Percentiles rank a stretch among this genome's conserved stretches.
phyloP scores from a whole-genome alignment of 2,888 invertebrate genomes.

The Carterocephalus palaemon region DNA sequence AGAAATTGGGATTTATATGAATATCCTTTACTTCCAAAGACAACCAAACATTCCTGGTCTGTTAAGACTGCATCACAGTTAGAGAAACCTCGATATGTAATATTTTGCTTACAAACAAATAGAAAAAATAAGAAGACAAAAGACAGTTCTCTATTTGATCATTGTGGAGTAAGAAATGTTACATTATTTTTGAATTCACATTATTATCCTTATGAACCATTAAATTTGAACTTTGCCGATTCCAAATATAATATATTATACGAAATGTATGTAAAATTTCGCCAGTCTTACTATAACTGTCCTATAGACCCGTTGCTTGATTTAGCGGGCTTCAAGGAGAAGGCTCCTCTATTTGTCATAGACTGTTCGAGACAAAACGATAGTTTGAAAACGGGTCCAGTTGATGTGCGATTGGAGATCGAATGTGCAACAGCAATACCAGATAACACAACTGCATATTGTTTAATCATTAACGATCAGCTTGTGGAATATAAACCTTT shows the following conservation, averaged over 20 bases:
- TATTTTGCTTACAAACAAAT: slow-evolving; percentile 49
- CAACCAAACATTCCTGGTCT: slow-evolving; percentile 41
- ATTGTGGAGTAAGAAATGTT: slow-evolving; percentile 43
- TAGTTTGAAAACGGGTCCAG: slow-evolving; percentile 26
- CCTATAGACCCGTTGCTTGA: too few relatives aligned
- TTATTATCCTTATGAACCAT: slow-evolving; percentile 44
- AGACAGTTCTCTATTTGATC: slow-evolving; percentile 30
- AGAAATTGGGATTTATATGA: slow-evolving; percentile 42
- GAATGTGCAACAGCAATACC: too few relatives aligned
- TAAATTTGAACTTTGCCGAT: slow-evolving; percentile 34
- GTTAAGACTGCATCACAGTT: slow-evolving; percentile 43
- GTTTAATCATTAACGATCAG: too few relatives aligned
- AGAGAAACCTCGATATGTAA: slow-evolving; percentile 46
- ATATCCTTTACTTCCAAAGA: slow-evolving; percentile 35
- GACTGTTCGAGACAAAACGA: too few relatives aligned
- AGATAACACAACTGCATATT: too few relatives aligned
- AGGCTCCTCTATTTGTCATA: too few relatives aligned
- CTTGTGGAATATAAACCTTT: too few relatives aligned
- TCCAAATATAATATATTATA: slow-evolving; percentile 33
- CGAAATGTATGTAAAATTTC: slow-evolving; percentile 22
- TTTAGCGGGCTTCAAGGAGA: too few relatives aligned
- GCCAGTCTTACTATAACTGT: slow-evolving; percentile 29
- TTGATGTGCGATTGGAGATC: slow-evolving; percentile 28
- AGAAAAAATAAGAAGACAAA: slow-evolving; percentile 37
- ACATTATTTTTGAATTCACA: slow-evolving; percentile 46